Conservation (phyloP, 1,140 invertebrate genomes). For the Hylyphantes graminicola region DNA sequence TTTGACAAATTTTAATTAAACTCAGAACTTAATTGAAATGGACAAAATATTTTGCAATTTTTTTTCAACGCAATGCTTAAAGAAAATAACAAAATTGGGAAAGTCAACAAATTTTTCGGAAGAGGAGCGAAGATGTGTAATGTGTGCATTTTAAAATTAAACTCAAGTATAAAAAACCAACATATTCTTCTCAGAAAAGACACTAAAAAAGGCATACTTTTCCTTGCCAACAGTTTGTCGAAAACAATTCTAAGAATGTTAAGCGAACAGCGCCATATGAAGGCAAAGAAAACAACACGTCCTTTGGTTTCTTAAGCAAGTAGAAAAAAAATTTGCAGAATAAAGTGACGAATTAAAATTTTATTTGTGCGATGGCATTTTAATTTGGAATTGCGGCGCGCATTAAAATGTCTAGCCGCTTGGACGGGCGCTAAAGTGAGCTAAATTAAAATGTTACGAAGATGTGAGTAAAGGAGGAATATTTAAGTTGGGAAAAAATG, state of each 20-base stretch:
- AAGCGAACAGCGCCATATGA: conserved; percentile 6
- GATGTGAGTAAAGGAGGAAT: conserved; percentile 35
- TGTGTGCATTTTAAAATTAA: conserved; percentile 29
- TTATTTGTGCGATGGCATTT: conserved; percentile 56
- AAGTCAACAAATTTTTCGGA: too few relatives aligned
- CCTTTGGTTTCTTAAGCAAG: background rate
- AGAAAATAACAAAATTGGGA: too few relatives aligned
- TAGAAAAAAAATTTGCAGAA: background rate
- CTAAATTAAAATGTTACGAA: conserved; percentile 59
- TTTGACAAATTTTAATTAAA: too few relatives aligned
- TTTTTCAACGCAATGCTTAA: too few relatives aligned
- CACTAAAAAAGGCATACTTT: background rate
- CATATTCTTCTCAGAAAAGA: background rate
- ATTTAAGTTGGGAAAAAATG: background rate
- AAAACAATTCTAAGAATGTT: conserved; percentile 51
- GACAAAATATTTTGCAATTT: too few relatives aligned
- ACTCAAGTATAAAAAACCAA: conserved; percentile 9
- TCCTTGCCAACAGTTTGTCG: conserved; percentile 40
- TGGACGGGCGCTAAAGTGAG: conserved; percentile 25
- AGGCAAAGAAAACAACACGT: background rate
- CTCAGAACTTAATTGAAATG: too few relatives aligned
- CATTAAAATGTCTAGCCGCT: conserved; percentile 40
- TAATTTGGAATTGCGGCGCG: conserved; percentile 48
- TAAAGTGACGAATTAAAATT: conserved; percentile 58
- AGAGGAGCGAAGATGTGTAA: too few relatives aligned